phyloP scores from a whole-genome alignment of 2,888 invertebrate genomes.

The Hirudinaria manillensis region DNA sequence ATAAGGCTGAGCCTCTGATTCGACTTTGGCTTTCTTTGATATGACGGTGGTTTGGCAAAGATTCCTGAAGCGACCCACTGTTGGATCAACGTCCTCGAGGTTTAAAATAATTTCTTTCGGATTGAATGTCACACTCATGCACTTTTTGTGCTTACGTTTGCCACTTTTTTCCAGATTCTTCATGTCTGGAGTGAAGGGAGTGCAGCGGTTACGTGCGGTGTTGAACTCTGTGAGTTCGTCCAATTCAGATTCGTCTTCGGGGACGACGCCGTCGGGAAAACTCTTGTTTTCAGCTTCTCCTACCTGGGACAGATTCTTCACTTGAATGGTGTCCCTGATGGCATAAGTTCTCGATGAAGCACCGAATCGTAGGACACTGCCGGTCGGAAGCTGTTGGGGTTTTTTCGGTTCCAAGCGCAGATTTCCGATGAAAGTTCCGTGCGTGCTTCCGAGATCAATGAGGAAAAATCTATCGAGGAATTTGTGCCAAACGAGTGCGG shows the following conservation, averaged over 20 bases:
- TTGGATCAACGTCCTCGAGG: constrained; percentile 94
- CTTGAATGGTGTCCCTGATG: constrained; percentile 68
- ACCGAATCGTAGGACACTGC: constrained; percentile 86
- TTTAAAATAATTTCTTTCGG: constrained; percentile 94
- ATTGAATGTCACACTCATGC: constrained; percentile 71
- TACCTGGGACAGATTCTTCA: constrained; percentile 60
- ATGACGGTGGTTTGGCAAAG: constrained; percentile 90
- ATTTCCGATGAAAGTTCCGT: constrained; percentile 91
- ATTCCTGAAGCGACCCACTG: constrained; percentile 89
- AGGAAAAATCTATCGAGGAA: constrained; percentile 87
- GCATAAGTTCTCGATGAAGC: constrained; percentile 90
- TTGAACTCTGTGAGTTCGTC: constrained; percentile 99
- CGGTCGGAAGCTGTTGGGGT: constrained; percentile 80
- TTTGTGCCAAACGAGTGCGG: constrained; percentile 94
- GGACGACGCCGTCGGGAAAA: constrained; percentile 75
- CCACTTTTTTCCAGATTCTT: constrained; percentile 50
- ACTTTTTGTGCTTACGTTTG: constrained; percentile 37
- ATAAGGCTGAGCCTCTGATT: no score
- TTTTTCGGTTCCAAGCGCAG: constrained; percentile 81
- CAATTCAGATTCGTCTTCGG: constrained; percentile 79
- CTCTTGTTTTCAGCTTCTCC: constrained; percentile 50
- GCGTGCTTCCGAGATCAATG: constrained; percentile 94
- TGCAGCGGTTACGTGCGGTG: constrained; percentile 92
- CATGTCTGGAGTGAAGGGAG: constrained; percentile 61
- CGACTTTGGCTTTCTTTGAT: constrained; percentile 57